Conservation (phyloP, 1,140 invertebrate genomes). For the Arctopsyche grandis region DNA sequence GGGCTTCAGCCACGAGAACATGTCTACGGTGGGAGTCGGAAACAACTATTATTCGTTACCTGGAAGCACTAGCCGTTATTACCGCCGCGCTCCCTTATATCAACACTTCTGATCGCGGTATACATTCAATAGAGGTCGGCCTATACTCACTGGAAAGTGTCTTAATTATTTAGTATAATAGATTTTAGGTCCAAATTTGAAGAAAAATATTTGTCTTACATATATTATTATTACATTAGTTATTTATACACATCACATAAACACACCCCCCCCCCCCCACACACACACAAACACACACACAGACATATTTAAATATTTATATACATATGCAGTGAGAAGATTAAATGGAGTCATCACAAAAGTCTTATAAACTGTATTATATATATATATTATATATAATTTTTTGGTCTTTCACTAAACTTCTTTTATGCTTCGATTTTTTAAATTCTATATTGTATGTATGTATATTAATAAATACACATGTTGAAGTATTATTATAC, state of each 20-base stretch:
- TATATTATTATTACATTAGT: not conserved
- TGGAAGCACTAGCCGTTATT: constrained; percentile 20
- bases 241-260: too few relatives aligned
- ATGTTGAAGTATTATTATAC: not conserved
- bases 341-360: not conserved
- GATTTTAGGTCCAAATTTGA: constrained; percentile 29
- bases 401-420: not conserved
- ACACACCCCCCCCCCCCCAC: too few relatives aligned
- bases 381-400: not conserved
- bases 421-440: not conserved
- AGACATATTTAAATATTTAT: not conserved
- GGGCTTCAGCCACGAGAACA: constrained; percentile 49
- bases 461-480: too few relatives aligned
- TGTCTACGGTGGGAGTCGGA: constrained; percentile 41
- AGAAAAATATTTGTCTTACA: constrained; percentile 4
- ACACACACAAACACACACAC: not conserved
- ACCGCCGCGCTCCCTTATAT: constrained; percentile 45
- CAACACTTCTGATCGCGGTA: constrained; percentile 52
- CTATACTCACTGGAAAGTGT: constrained; percentile 41
- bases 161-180: constrained; percentile 45
- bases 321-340: not conserved
- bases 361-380: not conserved
- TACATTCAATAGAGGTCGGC: constrained; percentile 33
- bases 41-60: constrained; percentile 47
- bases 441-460: not conserved